Percentiles rank a stretch among this genome's conserved stretches.
Conservation (phyloP, 2,888 invertebrate species). For the Altica lythri region DNA sequence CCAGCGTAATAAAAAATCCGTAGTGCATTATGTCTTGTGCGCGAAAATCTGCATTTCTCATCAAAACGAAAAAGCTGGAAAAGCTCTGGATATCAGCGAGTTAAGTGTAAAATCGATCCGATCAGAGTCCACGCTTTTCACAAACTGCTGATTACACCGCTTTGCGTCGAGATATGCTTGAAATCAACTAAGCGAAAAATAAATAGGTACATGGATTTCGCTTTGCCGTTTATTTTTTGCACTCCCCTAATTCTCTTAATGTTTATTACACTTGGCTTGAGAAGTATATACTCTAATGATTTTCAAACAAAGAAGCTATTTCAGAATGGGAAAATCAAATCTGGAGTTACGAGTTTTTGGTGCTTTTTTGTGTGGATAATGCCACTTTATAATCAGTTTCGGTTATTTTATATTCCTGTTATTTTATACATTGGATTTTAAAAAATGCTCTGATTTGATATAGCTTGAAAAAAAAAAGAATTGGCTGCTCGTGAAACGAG, state of each 20-base stretch:
- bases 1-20: constrained; percentile 31
- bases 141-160: constrained; percentile 49
- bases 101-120: constrained; percentile 45
- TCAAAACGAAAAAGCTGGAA: constrained; percentile 46
- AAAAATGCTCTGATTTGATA: neutral
- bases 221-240: constrained; percentile 29
- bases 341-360: neutral
- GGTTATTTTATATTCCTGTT: neutral
- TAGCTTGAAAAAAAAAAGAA: neutral
- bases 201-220: constrained; percentile 36
- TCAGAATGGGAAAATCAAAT: constrained; percentile 25
- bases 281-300: constrained; percentile 25
- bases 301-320: constrained; percentile 24
- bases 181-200: constrained; percentile 37
- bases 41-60: constrained; percentile 43
- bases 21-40: constrained; percentile 36
- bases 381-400: neutral
- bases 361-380: no score
- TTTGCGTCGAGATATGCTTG: constrained; percentile 35
- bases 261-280: constrained; percentile 31
- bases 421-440: neutral
- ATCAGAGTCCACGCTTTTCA: constrained; percentile 36
- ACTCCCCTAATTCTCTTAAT: constrained; percentile 32
- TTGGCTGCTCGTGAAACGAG: constrained; percentile 1
- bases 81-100: constrained; percentile 44